phyloP scores from a whole-genome alignment of 2,113 vertebrate genomes.

The Lycaon pictus region DNA sequence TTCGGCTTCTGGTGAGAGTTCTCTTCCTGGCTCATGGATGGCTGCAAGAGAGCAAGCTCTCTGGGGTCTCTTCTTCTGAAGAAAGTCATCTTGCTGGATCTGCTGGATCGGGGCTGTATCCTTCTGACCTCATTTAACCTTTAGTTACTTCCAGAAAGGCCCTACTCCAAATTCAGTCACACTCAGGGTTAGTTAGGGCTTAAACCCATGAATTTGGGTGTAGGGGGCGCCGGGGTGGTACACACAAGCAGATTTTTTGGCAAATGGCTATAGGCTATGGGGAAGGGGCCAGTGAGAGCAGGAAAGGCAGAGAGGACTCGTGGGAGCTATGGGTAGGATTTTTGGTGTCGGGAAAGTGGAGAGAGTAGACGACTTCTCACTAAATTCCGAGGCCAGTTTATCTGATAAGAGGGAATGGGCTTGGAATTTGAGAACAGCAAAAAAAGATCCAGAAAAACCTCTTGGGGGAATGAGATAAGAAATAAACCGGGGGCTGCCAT shows the following conservation, averaged over 20 bases:
- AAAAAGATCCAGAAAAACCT: not conserved
- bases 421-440: not conserved
- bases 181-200: not conserved
- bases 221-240: accelerated
- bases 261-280: not conserved
- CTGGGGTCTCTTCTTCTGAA: not conserved
- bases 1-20: not conserved
- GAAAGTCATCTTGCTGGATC: not conserved
- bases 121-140: not conserved
- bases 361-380: not conserved
- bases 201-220: not conserved
- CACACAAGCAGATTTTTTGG: not conserved
- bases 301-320: not conserved
- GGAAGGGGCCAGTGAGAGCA: not conserved
- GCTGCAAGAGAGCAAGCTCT: not conserved
- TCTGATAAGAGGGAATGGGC: not conserved
- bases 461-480: not conserved
- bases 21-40: not conserved
- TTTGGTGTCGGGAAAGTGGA: not conserved
- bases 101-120: not conserved
- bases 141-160: not conserved
- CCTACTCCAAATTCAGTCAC: not conserved
- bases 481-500: not conserved
- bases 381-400: not conserved
- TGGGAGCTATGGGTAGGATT: not conserved